Evolutionary conservation across 2,797 vertebrate genomes (phyloP).

Genomic region (Sebastes minor): DNA sequence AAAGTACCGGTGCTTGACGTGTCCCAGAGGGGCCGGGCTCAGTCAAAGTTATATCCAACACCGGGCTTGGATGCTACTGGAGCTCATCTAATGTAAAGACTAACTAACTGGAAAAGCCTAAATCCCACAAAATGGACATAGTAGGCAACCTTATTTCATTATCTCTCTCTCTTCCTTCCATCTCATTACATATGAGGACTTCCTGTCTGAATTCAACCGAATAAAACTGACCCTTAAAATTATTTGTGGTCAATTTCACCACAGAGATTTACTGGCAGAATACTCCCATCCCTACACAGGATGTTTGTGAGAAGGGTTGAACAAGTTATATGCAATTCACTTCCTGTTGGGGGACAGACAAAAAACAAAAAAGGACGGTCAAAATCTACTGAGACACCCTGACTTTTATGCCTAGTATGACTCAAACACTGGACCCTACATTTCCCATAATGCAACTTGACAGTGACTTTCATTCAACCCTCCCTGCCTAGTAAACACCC

Average conservation of each 20-base stretch:
- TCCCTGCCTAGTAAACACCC: not conserved
- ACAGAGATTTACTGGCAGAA: not conserved
- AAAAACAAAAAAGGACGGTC: not conserved
- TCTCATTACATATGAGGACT: slow-evolving; percentile 19
- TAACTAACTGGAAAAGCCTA: slow-evolving; percentile 66
- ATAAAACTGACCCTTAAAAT: slow-evolving; percentile 12
- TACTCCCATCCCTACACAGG: not conserved
- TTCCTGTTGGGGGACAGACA: not conserved
- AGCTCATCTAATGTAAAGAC: slow-evolving; percentile 57
- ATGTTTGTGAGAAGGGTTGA: not conserved
- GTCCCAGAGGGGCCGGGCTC: slow-evolving; percentile 74
- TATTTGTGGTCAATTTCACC: not conserved
- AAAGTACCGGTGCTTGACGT: slow-evolving; percentile 63
- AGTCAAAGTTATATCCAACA: slow-evolving; percentile 63
- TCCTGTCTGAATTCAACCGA: slow-evolving; percentile 25
- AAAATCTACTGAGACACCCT: not conserved
- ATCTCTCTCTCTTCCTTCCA: not conserved
- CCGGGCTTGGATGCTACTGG: slow-evolving; percentile 61
- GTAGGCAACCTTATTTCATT: slow-evolving; percentile 4
- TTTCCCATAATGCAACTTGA: not conserved
- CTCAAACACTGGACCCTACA: not conserved
- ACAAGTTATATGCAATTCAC: not conserved
- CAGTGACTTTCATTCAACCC: not conserved
- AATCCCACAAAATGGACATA: slow-evolving; percentile 51
- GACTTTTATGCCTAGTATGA: not conserved